A percentile compares a stretch with the other conserved stretches of the same genome.
Conservation (phyloP, 2,797 vertebrate genomes). For the Semotilus atromaculatus region DNA sequence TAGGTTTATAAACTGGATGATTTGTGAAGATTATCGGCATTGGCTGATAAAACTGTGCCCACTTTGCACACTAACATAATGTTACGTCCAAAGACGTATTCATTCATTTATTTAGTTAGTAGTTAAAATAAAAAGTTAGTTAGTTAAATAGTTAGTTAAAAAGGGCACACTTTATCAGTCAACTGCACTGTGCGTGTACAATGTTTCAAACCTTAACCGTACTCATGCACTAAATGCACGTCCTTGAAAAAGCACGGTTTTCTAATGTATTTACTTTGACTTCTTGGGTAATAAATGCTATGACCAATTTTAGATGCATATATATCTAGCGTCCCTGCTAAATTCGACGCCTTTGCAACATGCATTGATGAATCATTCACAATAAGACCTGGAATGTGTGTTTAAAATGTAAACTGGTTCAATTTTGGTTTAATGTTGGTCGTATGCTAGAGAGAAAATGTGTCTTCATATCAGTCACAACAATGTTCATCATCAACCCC, state of each 20-base stretch:
- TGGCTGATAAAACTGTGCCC: background rate
- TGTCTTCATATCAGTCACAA: background rate
- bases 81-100: too few species aligned
- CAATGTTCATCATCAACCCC: constrained; percentile 36
- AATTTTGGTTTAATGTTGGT: background rate
- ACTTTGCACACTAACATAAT: too few species aligned
- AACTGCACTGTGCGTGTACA: too few species aligned
- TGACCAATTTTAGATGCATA: background rate
- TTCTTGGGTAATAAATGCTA: background rate
- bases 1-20: background rate
- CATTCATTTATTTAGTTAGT: too few species aligned
- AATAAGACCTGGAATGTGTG: background rate
- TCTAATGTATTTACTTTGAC: background rate
- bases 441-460: background rate
- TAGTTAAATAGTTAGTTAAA: too few species aligned
- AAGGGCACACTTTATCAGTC: too few species aligned
- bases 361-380: background rate
- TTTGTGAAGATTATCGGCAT: background rate
- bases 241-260: background rate
- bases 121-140: too few species aligned
- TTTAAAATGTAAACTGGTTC: background rate
- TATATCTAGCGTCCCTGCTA: background rate
- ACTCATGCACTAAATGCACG: background rate
- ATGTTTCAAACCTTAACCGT: background rate
- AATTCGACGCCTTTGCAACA: background rate